Evolutionary conservation across 2,888 invertebrate genomes (phyloP).

Genomic region (Eupithecia vulgata): DNA sequence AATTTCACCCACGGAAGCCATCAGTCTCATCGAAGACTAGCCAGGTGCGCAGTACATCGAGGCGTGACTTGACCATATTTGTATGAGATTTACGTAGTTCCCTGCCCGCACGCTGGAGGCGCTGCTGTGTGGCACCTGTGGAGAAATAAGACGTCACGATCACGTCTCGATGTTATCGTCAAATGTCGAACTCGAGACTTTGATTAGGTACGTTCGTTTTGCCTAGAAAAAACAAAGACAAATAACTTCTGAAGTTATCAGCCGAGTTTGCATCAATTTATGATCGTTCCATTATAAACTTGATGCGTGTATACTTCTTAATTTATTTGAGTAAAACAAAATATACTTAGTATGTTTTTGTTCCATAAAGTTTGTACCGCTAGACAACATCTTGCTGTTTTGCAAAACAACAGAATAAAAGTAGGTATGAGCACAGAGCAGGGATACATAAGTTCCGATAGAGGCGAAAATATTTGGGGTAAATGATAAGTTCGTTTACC

Average conservation of each 20-base stretch:
- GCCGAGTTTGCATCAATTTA: background rate
- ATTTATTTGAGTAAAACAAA: conserved; percentile 26
- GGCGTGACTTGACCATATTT: too few relatives aligned
- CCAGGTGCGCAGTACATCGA: too few relatives aligned
- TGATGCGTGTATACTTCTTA: conserved; percentile 11
- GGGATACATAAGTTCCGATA: background rate
- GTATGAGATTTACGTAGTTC: too few relatives aligned
- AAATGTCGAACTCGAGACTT: too few relatives aligned
- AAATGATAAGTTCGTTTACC: too few relatives aligned
- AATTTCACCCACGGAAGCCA: too few relatives aligned
- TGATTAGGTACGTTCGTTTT: background rate
- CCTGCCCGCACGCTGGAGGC: too few relatives aligned
- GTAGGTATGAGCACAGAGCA: conserved; percentile 34
- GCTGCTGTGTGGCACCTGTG: too few relatives aligned
- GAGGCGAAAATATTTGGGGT: background rate
- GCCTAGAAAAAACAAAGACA: background rate
- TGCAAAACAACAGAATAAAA: conserved; percentile 51
- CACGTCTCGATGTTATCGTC: too few relatives aligned
- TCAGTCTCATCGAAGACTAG: too few relatives aligned
- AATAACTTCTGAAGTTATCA: background rate
- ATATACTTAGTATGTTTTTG: conserved; percentile 26
- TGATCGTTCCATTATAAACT: background rate
- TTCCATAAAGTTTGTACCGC: conserved; percentile 33
- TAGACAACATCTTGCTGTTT: conserved; percentile 35
- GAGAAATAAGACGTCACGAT: too few relatives aligned